Base-by-base conservation (phyloP, 2,888 invertebrate genomes). In the Yponomeuta plumbellus region DNA sequence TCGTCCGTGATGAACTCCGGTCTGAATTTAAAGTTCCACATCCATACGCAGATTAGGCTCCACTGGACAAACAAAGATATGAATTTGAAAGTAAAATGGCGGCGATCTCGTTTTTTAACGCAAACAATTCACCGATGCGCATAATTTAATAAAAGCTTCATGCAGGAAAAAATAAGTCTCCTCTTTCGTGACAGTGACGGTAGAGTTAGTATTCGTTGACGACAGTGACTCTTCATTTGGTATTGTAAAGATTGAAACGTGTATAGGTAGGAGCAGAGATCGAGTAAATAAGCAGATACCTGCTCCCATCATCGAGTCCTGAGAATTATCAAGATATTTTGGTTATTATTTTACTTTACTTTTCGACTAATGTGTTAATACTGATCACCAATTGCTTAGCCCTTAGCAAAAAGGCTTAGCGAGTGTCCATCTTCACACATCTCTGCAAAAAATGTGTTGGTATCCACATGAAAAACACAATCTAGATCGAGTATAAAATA, bases 61-160 rank as follows among this genome's bases (percentile, higher is more conserved):
- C 56, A 71, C 76, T 79, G 79, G 78, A 84, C 83, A 88, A 86
- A 88, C 87, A 87, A 84, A 86, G 81, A 81, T 78, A 79, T 76
- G 68, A 70, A 87, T 88, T 86, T 88, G 80, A 87, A 88, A 88
- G 79, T 87, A 73, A 86, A 85, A 88, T 85, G 75, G 74, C 74
- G 79, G 75, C 78, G 82, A 82, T 86, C 83, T 85, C 78, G 76
- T 81, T 87, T 79, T 81, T 83, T 78, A 74, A 83, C 74, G 80
- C 76, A 81, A 84, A 84, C 81, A 81, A 73, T 65, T 70, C 68
- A 69, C 21, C 34, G 59, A 68, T 68, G 68, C 68, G 68, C 68
- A 68, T 68, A 68, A 66, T 26, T 61, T 26, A 6, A 23, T 22
- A 20, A n/a, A 17, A 58, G 58, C 20, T 58, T 11, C n/a, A 22